Evolutionary conservation across 2,797 vertebrate genomes (phyloP).

Genomic region (Acrocephalus scirpaceus): DNA sequence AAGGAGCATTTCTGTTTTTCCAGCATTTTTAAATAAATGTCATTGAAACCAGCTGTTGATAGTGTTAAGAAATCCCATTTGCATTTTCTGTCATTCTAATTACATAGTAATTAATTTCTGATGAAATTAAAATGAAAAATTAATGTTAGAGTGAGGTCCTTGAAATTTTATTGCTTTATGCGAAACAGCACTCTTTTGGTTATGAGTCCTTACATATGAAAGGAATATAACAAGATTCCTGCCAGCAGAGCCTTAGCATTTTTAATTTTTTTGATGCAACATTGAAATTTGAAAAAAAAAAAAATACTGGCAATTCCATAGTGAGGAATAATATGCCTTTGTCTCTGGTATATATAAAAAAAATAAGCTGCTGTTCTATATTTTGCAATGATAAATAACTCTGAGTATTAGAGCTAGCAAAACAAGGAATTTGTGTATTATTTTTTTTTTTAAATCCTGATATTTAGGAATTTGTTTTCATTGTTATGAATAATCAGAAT

Average conservation of each 20-base stretch:
- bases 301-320: background rate
- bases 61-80: background rate
- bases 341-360: background rate
- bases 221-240: background rate
- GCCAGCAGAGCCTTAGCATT: background rate
- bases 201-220: background rate
- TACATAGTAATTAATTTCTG: background rate
- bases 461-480: background rate
- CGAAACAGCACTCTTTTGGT: background rate
- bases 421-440: background rate
- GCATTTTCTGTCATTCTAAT: background rate
- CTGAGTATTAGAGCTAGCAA: background rate
- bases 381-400: background rate
- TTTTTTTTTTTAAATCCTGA: background rate
- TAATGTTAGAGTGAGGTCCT: background rate
- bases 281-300: background rate
- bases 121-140: background rate
- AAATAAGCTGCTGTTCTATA: background rate
- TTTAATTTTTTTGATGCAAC: background rate
- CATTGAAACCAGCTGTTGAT: background rate
- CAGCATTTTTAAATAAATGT: background rate
- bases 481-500: background rate
- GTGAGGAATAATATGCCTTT: constrained; percentile 41
- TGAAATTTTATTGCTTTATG: background rate
- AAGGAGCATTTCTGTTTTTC: background rate